These are phyloP conservation scores for Haliclystus octoradiatus DNA, from an alignment of 30 jellyfish, hydroid and myxozoan species.

Conservation along the genomic window DNA sequence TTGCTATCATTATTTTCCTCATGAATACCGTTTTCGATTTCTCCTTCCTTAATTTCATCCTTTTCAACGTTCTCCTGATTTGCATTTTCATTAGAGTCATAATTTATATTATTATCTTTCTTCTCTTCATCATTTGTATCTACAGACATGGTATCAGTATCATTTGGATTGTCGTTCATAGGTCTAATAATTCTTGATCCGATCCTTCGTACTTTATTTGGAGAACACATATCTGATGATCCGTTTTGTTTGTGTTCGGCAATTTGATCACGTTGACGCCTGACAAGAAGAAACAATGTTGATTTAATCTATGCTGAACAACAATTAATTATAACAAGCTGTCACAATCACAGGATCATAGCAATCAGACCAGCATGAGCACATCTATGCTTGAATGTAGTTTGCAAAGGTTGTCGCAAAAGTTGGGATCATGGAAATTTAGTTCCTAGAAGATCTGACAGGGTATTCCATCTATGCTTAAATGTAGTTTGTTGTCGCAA, in stretches of 20 bases:
- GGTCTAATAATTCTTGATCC: not conserved
- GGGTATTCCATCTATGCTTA: too few species aligned
- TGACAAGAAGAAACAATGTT: not conserved
- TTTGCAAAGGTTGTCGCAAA: not conserved
- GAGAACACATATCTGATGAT: not conserved
- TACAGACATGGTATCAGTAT: not conserved
- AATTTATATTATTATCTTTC: too few species aligned
- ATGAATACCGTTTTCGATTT: too few species aligned
- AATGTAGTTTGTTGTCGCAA: too few species aligned
- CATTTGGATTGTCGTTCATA: not conserved
- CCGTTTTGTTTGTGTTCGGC: not conserved
- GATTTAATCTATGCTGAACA: not conserved
- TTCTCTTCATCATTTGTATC: not conserved
- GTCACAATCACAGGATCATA: too few species aligned
- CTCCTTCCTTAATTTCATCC: too few species aligned
- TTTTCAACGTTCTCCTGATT: too few species aligned
- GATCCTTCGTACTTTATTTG: not conserved
- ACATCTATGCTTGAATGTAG: not conserved
- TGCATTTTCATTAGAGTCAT: too few species aligned
- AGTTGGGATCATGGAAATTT: too few species aligned
- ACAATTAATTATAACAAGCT: not conserved
- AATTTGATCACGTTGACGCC: not conserved
- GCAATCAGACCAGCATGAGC: too few species aligned
- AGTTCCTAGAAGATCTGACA: too few species aligned
- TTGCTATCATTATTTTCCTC: too few species aligned